Percentiles rank a stretch among this genome's conserved stretches.
These are phyloP conservation scores for Metacarcinus magister DNA, from an alignment of 2,888 invertebrate genomes.

Conservation along the genomic window DNA sequence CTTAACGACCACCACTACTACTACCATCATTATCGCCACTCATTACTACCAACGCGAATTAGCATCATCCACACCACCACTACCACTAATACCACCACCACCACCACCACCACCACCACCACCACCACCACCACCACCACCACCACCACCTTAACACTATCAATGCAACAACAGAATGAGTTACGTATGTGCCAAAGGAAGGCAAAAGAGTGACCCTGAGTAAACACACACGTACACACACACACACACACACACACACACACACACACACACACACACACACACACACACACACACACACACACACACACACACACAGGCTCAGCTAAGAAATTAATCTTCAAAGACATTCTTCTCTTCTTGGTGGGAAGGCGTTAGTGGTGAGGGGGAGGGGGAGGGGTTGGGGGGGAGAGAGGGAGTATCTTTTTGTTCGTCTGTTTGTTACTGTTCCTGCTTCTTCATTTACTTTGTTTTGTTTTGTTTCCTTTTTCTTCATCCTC, in stretches of 20 bases:
- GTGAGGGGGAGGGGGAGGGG: neutral
- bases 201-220: neutral
- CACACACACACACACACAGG: constrained; percentile 3
- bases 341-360: constrained; percentile 17
- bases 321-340: constrained; percentile 8
- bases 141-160: neutral
- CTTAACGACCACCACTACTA: neutral
- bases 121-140: neutral
- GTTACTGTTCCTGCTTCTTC: neutral
- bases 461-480: neutral
- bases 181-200: neutral
- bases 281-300: constrained; percentile 26
- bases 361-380: neutral
- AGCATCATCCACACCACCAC: neutral
- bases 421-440: neutral
- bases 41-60: neutral
- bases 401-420: neutral
- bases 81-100: neutral
- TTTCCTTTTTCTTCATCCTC: neutral
- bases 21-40: neutral
- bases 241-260: neutral
- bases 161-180: neutral
- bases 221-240: neutral
- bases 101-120: neutral
- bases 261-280: constrained; percentile 26